Conservation (phyloP, 2,113 vertebrate genomes). For the Onychorhynchus coronatus region DNA sequence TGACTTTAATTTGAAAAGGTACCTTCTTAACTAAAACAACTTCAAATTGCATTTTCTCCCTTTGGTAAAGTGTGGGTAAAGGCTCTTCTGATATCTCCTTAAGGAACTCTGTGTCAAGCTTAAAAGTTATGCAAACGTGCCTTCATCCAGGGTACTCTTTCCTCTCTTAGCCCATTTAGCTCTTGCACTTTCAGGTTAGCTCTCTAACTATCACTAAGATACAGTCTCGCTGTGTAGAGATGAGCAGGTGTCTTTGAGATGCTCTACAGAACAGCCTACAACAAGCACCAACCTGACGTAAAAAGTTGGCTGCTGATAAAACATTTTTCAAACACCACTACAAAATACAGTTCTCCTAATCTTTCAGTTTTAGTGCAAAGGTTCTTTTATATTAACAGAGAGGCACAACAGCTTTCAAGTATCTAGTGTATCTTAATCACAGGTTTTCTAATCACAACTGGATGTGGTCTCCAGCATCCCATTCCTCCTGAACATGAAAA, state of each 20-base stretch:
- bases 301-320: background rate
- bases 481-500: background rate
- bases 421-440: background rate
- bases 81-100: background rate
- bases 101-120: background rate
- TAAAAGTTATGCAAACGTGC: rapidly evolving
- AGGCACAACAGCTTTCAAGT: background rate
- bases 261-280: background rate
- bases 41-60: background rate
- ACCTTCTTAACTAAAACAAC: background rate
- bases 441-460: background rate
- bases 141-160: background rate
- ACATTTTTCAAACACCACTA: background rate
- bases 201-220: background rate
- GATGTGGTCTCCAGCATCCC: background rate
- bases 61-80: background rate
- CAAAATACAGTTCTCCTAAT: background rate
- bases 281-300: background rate
- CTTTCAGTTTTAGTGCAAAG: background rate
- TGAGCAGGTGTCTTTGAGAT: background rate
- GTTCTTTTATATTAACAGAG: background rate
- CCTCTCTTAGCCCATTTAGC: background rate
- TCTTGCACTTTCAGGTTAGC: background rate
- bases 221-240: rapidly evolving
- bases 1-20: background rate